These are phyloP conservation scores for Plusia festucae DNA, from an alignment of 2,888 invertebrate species.

Conservation along the genomic window DNA sequence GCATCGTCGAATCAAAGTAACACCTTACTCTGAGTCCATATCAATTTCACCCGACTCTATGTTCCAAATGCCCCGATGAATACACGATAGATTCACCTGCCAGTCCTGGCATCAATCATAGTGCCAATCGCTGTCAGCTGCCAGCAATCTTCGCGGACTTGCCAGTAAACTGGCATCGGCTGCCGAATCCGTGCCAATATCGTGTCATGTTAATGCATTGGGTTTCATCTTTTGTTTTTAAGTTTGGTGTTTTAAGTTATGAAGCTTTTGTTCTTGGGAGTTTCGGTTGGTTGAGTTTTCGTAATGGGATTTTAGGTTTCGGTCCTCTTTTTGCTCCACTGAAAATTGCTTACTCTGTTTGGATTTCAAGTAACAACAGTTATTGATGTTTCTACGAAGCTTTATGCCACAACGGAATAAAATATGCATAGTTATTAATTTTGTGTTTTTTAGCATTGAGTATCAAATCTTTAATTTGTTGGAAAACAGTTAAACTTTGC, in stretches of 20 bases:
- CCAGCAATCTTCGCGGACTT: conserved; percentile 60
- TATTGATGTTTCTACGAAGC: too few species aligned
- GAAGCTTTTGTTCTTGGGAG: conserved; percentile 13
- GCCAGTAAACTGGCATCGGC: conserved; percentile 54
- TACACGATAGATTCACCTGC: conserved; percentile 49
- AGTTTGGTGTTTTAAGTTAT: conserved; percentile 25
- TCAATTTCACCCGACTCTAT: conserved; percentile 33
- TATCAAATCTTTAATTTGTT: too few species aligned
- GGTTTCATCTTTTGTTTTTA: conserved; percentile 29
- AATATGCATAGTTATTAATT: too few species aligned
- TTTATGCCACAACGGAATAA: too few species aligned
- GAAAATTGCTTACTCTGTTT: neutral
- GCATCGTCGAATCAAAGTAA: conserved; percentile 18
- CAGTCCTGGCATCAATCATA: conserved; percentile 70
- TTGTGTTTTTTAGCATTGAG: too few species aligned
- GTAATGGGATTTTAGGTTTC: neutral
- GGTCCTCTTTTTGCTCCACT: neutral
- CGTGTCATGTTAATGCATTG: conserved; percentile 60
- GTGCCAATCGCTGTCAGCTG: conserved; percentile 72
- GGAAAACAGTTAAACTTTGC: too few species aligned
- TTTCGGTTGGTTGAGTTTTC: conserved; percentile 18
- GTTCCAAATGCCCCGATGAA: conserved; percentile 41
- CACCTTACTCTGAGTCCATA: conserved; percentile 22
- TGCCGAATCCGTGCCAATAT: conserved; percentile 63
- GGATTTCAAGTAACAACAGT: neutral